These are phyloP conservation scores for Mohoua ochrocephala DNA, from an alignment of 2,113 vertebrate species.

Conservation along the genomic window DNA sequence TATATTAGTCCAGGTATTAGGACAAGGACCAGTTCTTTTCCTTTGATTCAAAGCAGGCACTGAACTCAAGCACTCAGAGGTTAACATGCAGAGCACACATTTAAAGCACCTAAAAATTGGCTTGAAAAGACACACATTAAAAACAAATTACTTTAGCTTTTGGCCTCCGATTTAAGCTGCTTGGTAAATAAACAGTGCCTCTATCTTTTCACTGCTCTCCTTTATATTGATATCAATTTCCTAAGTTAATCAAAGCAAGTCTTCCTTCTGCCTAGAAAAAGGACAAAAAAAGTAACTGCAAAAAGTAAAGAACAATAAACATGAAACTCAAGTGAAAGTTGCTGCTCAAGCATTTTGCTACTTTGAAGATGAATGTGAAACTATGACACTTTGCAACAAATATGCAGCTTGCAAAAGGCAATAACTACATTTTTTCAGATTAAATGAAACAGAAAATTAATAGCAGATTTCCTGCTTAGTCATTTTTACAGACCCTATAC, in stretches of 20 bases:
- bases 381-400: not conserved
- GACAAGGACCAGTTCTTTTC: not conserved
- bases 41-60: not conserved
- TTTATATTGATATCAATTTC: not conserved
- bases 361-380: not conserved
- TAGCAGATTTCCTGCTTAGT: not conserved
- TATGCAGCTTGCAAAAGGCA: not conserved
- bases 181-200: not conserved
- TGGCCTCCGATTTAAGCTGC: not conserved
- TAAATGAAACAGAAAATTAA: not conserved
- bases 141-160: not conserved
- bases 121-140: not conserved
- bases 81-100: not conserved
- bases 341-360: not conserved
- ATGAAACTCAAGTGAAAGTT: not conserved
- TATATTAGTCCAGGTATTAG: not conserved
- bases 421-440: not conserved
- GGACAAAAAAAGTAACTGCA: not conserved
- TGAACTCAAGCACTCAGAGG: not conserved
- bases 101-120: not conserved
- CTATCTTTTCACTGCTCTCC: not conserved
- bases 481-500: not conserved
- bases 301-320: not conserved
- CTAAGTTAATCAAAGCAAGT: not conserved
- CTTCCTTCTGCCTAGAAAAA: not conserved